Conservation (phyloP, 2,888 invertebrate species). For the Drosophila rellima region DNA sequence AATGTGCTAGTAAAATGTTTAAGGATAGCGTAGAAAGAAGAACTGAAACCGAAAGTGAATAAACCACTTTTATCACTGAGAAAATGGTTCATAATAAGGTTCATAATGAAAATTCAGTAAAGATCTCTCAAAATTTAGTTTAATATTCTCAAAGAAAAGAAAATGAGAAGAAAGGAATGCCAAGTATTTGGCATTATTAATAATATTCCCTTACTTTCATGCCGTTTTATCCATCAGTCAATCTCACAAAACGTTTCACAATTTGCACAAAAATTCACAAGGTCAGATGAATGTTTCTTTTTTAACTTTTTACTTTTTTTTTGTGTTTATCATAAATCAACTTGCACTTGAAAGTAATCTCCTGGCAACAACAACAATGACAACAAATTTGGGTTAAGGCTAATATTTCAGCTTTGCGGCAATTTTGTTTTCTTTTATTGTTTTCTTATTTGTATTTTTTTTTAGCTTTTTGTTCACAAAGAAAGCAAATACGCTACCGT, state of each 20-base stretch:
- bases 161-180: constrained; percentile 1
- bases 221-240: constrained; percentile 26
- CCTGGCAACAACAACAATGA: constrained; percentile 47
- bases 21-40: neutral
- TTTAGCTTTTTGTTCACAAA: constrained; percentile 19
- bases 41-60: neutral
- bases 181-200: constrained; percentile 22
- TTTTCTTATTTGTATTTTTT: constrained; percentile 4
- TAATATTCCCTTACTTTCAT: constrained; percentile 27
- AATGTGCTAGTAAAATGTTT: neutral
- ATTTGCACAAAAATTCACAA: constrained; percentile 36
- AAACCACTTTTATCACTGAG: too few species aligned
- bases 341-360: constrained; percentile 72
- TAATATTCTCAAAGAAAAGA: neutral
- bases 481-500: constrained; percentile 59
- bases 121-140: too few species aligned
- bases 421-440: constrained; percentile 36
- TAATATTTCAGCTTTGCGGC: constrained; percentile 49
- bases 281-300: constrained; percentile 33
- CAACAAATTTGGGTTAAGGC: constrained; percentile 69
- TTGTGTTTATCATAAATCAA: constrained; percentile 58
- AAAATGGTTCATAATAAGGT: too few species aligned
- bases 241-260: constrained; percentile 31
- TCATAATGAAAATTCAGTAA: too few species aligned
- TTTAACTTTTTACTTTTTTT: constrained; percentile 3